Evolutionary conservation across 2,113 vertebrate genomes (phyloP).

Genomic region (Corydoras maculifer): DNA sequence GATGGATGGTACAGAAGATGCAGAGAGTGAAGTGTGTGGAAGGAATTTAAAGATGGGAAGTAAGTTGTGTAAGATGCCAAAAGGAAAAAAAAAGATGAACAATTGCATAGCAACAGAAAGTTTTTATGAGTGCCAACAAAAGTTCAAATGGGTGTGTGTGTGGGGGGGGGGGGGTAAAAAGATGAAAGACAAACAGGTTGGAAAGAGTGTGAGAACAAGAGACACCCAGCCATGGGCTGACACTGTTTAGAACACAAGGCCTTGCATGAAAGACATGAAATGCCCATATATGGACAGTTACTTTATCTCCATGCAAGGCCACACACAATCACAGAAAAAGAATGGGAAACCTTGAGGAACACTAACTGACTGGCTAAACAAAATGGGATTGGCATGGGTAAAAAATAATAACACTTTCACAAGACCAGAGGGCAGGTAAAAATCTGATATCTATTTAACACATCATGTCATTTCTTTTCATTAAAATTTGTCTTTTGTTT

Average conservation of each 20-base stretch:
- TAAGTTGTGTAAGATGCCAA: background rate
- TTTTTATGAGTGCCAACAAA: too few relatives aligned
- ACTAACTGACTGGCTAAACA: too few relatives aligned
- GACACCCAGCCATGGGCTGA: slow-evolving; percentile 30
- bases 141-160: slow-evolving; percentile 4
- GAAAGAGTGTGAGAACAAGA: slow-evolving; percentile 34
- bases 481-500: too few relatives aligned
- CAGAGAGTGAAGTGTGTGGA: background rate
- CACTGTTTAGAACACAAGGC: slow-evolving; percentile 22
- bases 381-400: too few relatives aligned
- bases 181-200: slow-evolving; percentile 37
- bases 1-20: slow-evolving; percentile 24
- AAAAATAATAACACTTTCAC: too few relatives aligned
- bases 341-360: too few relatives aligned
- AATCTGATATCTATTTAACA: too few relatives aligned
- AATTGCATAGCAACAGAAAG: too few relatives aligned
- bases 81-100: too few relatives aligned
- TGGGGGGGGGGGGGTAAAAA: background rate
- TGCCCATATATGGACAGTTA: slow-evolving; percentile 30
- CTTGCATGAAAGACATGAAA: slow-evolving; percentile 25
- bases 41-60: background rate
- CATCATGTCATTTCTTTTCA: too few relatives aligned
- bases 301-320: slow-evolving; percentile 35
- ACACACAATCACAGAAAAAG: slow-evolving; percentile 34
- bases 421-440: too few relatives aligned